phyloP scores from a whole-genome alignment of 2,888 invertebrate genomes.

The Pantelozetes paolii region DNA sequence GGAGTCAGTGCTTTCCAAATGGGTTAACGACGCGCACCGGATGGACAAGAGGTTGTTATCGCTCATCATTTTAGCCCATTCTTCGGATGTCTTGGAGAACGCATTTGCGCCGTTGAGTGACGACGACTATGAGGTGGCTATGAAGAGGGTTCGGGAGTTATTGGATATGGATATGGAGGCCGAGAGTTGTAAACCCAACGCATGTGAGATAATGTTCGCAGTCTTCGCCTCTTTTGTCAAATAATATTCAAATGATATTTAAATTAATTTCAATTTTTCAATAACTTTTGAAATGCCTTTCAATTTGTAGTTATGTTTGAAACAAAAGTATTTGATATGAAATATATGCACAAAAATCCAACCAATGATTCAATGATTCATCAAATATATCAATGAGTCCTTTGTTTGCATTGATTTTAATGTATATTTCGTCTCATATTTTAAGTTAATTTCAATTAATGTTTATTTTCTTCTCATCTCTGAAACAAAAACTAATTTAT shows the following conservation, averaged over 20 bases:
- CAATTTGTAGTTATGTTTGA: neutral
- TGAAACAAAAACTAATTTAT: neutral
- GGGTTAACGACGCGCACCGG: conserved; percentile 94
- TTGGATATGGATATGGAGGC: conserved; percentile 95
- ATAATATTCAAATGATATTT: conserved; percentile 28
- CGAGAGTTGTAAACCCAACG: conserved; percentile 84
- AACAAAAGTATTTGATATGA: neutral
- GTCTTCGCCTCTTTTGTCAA: conserved; percentile 75
- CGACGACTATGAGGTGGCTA: conserved; percentile 96
- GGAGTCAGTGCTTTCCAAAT: conserved; percentile 90
- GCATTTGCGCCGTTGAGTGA: conserved; percentile 91
- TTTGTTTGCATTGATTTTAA: neutral
- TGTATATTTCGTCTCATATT: neutral
- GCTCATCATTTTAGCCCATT: conserved; percentile 90
- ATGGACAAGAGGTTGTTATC: conserved; percentile 94
- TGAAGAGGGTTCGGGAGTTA: conserved; percentile 90
- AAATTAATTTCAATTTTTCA: neutral
- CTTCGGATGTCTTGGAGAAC: conserved; percentile 97
- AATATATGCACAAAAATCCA: neutral
- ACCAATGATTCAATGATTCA: neutral
- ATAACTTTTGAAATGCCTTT: neutral
- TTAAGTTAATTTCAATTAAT: neutral
- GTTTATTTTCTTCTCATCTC: neutral
- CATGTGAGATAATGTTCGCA: conserved; percentile 95
- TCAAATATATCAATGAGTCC: neutral